Evolutionary conservation across 1,140 invertebrate species (phyloP).

Genomic region (Lysiphlebus fabarum): DNA sequence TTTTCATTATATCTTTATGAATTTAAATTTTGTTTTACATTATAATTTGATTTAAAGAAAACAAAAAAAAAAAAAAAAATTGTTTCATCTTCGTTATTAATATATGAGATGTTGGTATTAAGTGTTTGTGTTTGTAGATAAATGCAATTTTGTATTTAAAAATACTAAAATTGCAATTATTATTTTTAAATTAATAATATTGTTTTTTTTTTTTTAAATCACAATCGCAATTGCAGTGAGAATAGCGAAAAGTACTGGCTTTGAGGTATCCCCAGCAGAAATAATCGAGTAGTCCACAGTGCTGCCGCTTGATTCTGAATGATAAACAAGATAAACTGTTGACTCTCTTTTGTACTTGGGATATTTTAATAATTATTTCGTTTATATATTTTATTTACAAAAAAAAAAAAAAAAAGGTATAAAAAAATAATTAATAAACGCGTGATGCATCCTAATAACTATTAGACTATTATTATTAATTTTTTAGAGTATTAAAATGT

Average conservation of each 20-base stretch:
- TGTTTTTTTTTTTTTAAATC: slow-evolving; percentile 36
- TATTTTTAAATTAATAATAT: no score
- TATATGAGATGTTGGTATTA: no score
- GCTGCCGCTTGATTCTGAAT: slow-evolving; percentile 50
- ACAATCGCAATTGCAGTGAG: slow-evolving; percentile 48
- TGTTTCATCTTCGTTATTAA: no score
- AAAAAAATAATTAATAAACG: not conserved
- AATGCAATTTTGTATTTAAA: no score
- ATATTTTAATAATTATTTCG: not conserved
- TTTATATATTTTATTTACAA: not conserved
- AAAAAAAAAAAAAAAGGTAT: slow-evolving; percentile 3
- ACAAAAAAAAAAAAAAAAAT: not conserved
- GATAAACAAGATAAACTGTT: slow-evolving; percentile 43
- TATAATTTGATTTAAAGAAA: no score
- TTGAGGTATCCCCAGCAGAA: slow-evolving; percentile 47
- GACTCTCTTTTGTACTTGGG: slow-evolving; percentile 27
- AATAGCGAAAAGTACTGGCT: slow-evolving; percentile 47
- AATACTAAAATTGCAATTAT: not conserved
- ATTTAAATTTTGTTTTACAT: no score
- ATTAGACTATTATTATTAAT: no score
- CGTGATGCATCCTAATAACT: no score
- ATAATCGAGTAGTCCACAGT: slow-evolving; percentile 45
- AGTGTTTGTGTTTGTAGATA: no score
- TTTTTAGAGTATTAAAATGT: no score
- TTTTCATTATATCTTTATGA: slow-evolving; percentile 24